phyloP scores from a whole-genome alignment of 2,797 vertebrate genomes.

The Enteromius paludinosus region DNA sequence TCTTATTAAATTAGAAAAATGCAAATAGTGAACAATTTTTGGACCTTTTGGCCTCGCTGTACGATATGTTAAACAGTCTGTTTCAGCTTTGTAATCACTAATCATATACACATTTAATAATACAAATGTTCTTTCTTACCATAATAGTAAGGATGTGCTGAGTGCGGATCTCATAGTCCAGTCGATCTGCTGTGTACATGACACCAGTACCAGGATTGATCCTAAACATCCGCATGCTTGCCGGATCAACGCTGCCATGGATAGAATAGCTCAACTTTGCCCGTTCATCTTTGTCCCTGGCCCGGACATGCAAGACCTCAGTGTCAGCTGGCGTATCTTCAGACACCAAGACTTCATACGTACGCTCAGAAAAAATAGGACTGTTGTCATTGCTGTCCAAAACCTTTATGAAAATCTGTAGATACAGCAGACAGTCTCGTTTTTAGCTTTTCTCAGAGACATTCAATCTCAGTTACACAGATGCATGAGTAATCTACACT shows the following conservation, averaged over 20 bases:
- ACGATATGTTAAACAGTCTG: neutral
- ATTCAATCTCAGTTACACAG: slow-evolving; percentile 1
- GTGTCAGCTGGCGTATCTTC: slow-evolving; percentile 88
- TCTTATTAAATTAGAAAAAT: neutral
- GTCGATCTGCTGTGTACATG: slow-evolving; percentile 85
- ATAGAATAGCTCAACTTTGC: slow-evolving; percentile 93
- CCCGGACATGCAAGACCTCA: slow-evolving; percentile 88
- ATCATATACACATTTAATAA: neutral
- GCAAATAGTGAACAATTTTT: neutral
- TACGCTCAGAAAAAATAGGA: slow-evolving; percentile 88
- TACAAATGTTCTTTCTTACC: slow-evolving; percentile 74
- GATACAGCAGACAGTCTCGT: slow-evolving; percentile 16
- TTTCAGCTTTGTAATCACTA: slow-evolving; percentile 3
- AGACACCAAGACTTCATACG: slow-evolving; percentile 88
- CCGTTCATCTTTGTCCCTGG: slow-evolving; percentile 88
- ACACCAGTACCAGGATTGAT: slow-evolving; percentile 89
- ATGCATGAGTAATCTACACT: neutral
- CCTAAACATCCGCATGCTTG: slow-evolving; percentile 91
- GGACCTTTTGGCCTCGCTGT: neutral
- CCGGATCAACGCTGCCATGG: slow-evolving; percentile 89
- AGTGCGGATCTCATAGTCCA: slow-evolving; percentile 90
- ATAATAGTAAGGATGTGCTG: slow-evolving; percentile 94
- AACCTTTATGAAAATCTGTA: slow-evolving; percentile 90
- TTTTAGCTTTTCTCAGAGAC: slow-evolving; percentile 22
- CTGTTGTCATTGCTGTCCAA: slow-evolving; percentile 96